A percentile compares a stretch with the other conserved stretches of the same genome.
Evolutionary conservation across 2,888 invertebrate species (phyloP).

Genomic region (Dexiosoma caninum): DNA sequence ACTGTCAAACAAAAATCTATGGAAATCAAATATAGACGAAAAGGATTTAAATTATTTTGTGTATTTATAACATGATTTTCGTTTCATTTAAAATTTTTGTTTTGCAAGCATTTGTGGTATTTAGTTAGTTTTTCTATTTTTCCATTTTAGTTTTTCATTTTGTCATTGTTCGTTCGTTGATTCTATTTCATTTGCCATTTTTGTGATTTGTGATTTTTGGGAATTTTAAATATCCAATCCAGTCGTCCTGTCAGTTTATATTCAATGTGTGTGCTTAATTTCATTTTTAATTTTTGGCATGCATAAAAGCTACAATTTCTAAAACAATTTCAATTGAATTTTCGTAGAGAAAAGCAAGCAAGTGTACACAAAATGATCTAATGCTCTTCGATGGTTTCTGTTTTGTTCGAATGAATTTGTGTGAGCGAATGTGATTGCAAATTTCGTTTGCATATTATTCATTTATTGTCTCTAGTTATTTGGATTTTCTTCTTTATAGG

Average conservation of each 20-base stretch:
- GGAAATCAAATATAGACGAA: not conserved
- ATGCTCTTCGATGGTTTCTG: constrained; percentile 16
- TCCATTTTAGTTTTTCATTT: not conserved
- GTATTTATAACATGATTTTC: constrained; percentile 35
- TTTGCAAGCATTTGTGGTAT: not conserved
- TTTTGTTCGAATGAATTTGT: constrained; percentile 2
- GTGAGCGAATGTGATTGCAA: not conserved
- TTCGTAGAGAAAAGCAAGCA: not conserved
- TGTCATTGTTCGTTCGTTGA: not conserved
- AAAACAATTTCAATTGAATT: constrained; percentile 37
- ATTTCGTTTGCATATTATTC: not conserved
- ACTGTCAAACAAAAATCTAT: not conserved
- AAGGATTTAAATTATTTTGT: constrained; percentile 10
- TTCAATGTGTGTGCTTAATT: constrained; percentile 30
- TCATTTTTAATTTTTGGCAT: constrained; percentile 38
- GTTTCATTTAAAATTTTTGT: not conserved
- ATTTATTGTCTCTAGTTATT: constrained; percentile 22
- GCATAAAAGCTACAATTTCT: constrained; percentile 9
- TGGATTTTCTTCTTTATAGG: not conserved
- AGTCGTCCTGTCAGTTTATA: constrained; percentile 34
- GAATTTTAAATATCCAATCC: constrained; percentile 18
- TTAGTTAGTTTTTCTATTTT: not conserved
- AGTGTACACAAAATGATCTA: not conserved
- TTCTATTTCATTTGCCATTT: not conserved
- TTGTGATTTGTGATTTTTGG: constrained; percentile 25